Percentiles rank a stretch among this genome's conserved stretches.
phyloP scores from a whole-genome alignment of 2,797 vertebrate genomes.

The Smutsia gigantea region DNA sequence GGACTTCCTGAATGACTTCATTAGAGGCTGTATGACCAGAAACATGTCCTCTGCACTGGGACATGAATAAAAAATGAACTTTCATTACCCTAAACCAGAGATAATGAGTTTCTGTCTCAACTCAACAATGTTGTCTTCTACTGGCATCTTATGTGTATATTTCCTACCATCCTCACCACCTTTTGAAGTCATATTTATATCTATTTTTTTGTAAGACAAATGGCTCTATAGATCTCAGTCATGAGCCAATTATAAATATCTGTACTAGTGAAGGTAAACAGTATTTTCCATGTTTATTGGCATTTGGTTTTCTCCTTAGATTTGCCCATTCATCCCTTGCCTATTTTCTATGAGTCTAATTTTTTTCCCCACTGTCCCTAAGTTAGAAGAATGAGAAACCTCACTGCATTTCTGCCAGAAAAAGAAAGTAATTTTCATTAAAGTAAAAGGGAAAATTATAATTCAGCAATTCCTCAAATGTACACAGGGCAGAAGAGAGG shows the following conservation, averaged over 20 bases:
- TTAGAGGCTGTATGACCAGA: background rate
- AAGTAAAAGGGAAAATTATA: background rate
- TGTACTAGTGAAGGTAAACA: background rate
- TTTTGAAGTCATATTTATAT: background rate
- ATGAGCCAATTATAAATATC: background rate
- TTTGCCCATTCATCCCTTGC: conserved; percentile 37
- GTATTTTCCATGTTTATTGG: conserved; percentile 45
- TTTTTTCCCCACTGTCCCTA: background rate
- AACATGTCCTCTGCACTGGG: background rate
- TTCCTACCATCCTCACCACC: background rate
- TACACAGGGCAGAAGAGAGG: background rate
- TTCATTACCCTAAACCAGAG: background rate
- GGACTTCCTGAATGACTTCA: background rate
- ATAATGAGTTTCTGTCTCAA: conserved; percentile 1
- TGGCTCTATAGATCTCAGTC: background rate
- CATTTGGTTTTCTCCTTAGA: conserved; percentile 42
- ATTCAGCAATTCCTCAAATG: background rate
- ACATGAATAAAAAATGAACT: background rate
- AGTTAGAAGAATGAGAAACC: background rate
- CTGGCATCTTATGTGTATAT: background rate
- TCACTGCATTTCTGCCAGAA: background rate
- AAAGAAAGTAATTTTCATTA: background rate
- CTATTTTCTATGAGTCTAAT: conserved; percentile 50
- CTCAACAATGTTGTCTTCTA: background rate
- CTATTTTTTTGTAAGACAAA: conserved; percentile 9